These are phyloP conservation scores for Drosophila sechellia DNA, from an alignment of 1,140 invertebrate genomes.

Conservation along the genomic window DNA sequence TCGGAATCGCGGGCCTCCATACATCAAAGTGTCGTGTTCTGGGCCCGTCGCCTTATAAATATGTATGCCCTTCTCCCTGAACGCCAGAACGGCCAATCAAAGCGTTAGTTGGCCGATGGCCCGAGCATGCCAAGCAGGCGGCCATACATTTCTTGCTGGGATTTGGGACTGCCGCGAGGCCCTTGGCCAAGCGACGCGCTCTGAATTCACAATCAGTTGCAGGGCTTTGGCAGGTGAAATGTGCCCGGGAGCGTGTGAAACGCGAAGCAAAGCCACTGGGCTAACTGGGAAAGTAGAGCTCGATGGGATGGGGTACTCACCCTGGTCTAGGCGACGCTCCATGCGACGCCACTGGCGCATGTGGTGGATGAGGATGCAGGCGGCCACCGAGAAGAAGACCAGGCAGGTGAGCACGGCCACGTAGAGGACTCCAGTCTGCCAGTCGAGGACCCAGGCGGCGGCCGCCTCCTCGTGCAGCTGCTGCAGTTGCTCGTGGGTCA, in stretches of 20 bases:
- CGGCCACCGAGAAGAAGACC: constrained; percentile 88
- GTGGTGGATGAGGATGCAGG: constrained; percentile 87
- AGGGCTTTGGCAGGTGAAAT: constrained; percentile 17
- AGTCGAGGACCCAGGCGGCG: constrained; percentile 83
- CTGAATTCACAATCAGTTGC: constrained; percentile 37
- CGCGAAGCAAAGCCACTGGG: background rate
- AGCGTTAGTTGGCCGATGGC: background rate
- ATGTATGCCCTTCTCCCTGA: constrained; percentile 34
- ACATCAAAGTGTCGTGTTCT: constrained; percentile 76
- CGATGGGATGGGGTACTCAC: constrained; percentile 72
- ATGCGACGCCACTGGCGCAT: constrained; percentile 87
- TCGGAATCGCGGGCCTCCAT: constrained; percentile 25
- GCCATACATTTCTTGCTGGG: constrained; percentile 2
- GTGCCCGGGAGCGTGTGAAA: constrained; percentile 58
- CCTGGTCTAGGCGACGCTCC: constrained; percentile 86
- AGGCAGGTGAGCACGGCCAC: constrained; percentile 87
- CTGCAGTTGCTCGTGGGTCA: constrained; percentile 78
- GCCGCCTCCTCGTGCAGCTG: constrained; percentile 76
- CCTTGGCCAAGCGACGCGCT: constrained; percentile 28
- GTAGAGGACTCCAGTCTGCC: constrained; percentile 87
- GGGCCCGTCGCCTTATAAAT: constrained; percentile 63
- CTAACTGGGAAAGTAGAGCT: background rate
- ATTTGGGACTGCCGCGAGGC: constrained; percentile 6
- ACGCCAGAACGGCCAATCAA: background rate
- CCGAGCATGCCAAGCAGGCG: constrained; percentile 22